These are phyloP conservation scores for Thereuonema tuberculata DNA, from an alignment of 1,140 invertebrate genomes.

Conservation along the genomic window DNA sequence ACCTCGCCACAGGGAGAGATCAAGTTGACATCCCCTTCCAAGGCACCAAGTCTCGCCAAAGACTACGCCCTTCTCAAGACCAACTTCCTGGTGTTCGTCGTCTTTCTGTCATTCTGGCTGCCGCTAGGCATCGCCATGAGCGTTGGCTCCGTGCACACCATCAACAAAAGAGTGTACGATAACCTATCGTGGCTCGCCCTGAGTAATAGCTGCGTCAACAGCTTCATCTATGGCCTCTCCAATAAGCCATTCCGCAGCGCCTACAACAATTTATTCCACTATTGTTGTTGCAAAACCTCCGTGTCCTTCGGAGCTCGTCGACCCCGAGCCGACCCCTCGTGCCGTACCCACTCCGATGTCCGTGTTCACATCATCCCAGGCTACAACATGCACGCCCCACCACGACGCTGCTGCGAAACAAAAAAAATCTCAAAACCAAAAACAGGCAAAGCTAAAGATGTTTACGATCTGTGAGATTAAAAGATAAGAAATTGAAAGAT, in stretches of 20 bases:
- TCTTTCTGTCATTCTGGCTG: slow-evolving; percentile 51
- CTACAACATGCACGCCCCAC: slow-evolving; percentile 38
- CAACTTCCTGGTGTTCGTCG: slow-evolving; percentile 46
- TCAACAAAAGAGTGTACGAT: slow-evolving; percentile 40
- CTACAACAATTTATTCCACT: slow-evolving; percentile 61
- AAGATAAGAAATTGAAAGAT: too few species aligned
- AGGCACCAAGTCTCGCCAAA: slow-evolving; percentile 22
- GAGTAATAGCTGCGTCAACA: slow-evolving; percentile 50
- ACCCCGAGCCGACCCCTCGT: not conserved
- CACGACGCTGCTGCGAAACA: too few species aligned
- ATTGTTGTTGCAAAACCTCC: slow-evolving; percentile 67
- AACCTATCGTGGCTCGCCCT: slow-evolving; percentile 51
- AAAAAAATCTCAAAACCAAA: not conserved
- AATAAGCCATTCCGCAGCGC: slow-evolving; percentile 56
- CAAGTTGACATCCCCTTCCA: not conserved
- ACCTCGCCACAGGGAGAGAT: slow-evolving; percentile 6
- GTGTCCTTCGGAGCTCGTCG: slow-evolving; percentile 38
- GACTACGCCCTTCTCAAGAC: slow-evolving; percentile 45
- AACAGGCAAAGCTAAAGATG: slow-evolving; percentile 1
- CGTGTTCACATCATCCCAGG: slow-evolving; percentile 62
- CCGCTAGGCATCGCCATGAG: slow-evolving; percentile 45
- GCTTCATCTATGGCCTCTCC: slow-evolving; percentile 47
- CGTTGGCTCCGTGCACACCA: slow-evolving; percentile 33
- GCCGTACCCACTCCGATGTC: slow-evolving; percentile 46
- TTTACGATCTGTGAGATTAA: slow-evolving; percentile 2